Evolutionary conservation across 2,797 vertebrate genomes (phyloP), one percentile per base, ranked within the genome.

Genomic region (Todus mexicanus): DNA sequence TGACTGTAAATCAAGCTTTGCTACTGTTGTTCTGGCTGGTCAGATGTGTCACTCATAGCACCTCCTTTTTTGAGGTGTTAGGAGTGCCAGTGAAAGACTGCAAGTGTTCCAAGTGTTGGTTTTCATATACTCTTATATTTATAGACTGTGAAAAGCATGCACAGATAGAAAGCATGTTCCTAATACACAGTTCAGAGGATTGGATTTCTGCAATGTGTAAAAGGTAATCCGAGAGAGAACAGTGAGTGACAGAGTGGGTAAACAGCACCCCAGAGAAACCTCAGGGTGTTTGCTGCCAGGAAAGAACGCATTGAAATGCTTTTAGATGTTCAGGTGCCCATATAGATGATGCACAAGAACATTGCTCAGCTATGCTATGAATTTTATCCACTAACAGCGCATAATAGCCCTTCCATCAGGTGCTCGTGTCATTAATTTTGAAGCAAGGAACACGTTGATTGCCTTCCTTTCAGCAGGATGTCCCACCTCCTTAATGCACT

Each of bases 61-160:
- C 38, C 56, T 91, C 60, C 33, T 60, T 74, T 91, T 90, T 20
- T 33, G 51, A 82, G 33, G 51, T 61, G 69, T 42, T 71, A 3
- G 33, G 50, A 82, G 40, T 74, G 65, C 47, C 76, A 73, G 51
- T 75, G 50, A 74, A 83, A 80, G 75, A 68, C 12, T 88, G 35
- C 60, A 90, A 94, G 65, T 48, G 47, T 84, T 93, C 35, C 11
- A 57, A 86, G 90, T 92, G 71, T 96, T 93, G 65, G 81, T 92
- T 94, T 94, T 93, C 94, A 89, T 92, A 78, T 72, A 80, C 93
- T 72, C 70, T 77, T 95, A 31, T 96, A 95, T 96, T 97, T 96
- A 96, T 97, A 96, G 95, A 59, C 33, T 78, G 77, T 91, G 86
- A 90, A 95, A 93, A 95, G 75, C 91, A 95, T 56, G 68, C 95